Evolutionary conservation across 2,113 vertebrate species (phyloP), one percentile per base, ranked within the genome.

Genomic region (Carettochelys insculpta): DNA sequence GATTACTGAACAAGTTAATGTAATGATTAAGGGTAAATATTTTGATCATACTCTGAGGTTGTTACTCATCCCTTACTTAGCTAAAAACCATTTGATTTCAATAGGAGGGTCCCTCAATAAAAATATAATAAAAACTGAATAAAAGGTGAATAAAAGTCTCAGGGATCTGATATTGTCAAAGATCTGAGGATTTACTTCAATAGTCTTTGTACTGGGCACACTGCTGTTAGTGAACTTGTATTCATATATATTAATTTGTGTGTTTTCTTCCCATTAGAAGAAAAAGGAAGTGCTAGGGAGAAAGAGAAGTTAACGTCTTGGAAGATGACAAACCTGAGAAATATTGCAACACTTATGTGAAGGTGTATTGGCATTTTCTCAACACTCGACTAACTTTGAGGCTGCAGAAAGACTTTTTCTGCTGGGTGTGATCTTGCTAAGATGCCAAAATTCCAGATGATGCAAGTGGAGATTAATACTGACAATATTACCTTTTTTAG

Each of bases 401-500:
- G 86, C 7, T 51, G 58, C 77, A 89, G 78, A 90, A 93, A 89
- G 43, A 82, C 2, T 2, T 1, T 11, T 22, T 83, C 85, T 81
- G 13, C 50, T 73, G 85, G 83, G 24, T n/a, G 80, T 27, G 8
- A 73, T 53, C 50, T 45, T 75, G 71, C 24, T 43, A 75, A 43
- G 2, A 22, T 75, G 71, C 71, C 41, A 13, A 45, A 75, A 75
- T 45, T 75, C 12, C 24, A 43, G 25, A 22, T 71, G 77, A 73
- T 68, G n/a, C 45, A 22, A 5, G 25, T 58, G 27, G 3, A 47
- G 43, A 27, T 51, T 34, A 24, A 82, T 16, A 25, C 11, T 56
- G 50, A 27, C 45, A 13, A 54, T 4, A 5, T 84, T 95, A 98
- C 99, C 98, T 97, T 97, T 98, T 41, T 96, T 97, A 41, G 41